Evolutionary conservation across 2,113 vertebrate genomes (phyloP).

Genomic region (Rissa tridactyla): DNA sequence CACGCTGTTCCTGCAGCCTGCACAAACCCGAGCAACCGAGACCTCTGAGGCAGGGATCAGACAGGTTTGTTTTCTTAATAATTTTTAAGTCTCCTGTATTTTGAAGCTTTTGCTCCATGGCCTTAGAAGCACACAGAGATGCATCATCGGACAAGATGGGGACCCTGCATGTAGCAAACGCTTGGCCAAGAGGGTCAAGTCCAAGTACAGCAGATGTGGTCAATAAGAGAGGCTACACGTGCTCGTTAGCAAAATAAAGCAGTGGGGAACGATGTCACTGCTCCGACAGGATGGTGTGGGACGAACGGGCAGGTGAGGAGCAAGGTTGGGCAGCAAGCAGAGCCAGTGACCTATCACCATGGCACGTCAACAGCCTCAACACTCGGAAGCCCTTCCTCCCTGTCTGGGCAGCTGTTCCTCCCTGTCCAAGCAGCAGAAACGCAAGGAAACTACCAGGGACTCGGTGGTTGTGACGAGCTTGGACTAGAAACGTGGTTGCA

Average conservation of each 20-base stretch:
- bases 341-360: background rate
- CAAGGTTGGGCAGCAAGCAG: background rate
- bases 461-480: background rate
- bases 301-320: accelerated
- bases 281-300: background rate
- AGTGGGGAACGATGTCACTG: background rate
- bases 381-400: background rate
- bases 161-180: background rate
- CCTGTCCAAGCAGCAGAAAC: background rate
- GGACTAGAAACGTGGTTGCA: background rate
- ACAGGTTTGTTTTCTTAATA: background rate
- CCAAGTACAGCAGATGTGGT: background rate
- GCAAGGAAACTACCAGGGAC: accelerated
- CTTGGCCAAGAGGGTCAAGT: background rate
- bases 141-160: background rate
- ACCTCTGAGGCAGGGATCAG: background rate
- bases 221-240: background rate
- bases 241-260: background rate
- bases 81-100: background rate
- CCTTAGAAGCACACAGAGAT: background rate
- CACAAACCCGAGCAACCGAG: background rate
- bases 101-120: background rate
- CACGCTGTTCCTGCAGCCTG: background rate
- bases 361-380: accelerated
- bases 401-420: background rate